These are phyloP conservation scores for Tiaroga cobitis DNA, from an alignment of 2,797 vertebrate genomes.

Conservation along the genomic window DNA sequence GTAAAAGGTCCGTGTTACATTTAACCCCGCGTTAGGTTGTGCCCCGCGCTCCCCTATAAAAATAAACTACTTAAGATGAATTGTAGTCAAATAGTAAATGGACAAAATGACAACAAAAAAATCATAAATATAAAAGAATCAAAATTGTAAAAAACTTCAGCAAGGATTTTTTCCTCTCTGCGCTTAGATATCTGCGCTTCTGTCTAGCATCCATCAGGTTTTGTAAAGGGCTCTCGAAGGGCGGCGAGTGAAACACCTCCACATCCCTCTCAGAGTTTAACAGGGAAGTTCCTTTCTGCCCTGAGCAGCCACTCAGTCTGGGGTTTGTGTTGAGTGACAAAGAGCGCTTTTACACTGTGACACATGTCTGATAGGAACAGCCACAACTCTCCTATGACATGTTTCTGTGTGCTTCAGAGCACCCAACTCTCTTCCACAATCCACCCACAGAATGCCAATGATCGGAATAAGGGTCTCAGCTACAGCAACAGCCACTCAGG, in stretches of 20 bases:
- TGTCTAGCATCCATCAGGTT: constrained; percentile 30
- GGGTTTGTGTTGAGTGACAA: constrained; percentile 55
- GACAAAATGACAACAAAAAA: not conserved
- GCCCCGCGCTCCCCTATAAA: too few relatives aligned
- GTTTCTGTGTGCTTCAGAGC: constrained; percentile 75
- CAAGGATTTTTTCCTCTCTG: not conserved
- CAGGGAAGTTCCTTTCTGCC: constrained; percentile 32
- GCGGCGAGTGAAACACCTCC: constrained; percentile 40
- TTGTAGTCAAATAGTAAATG: too few relatives aligned
- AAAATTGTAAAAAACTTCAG: not conserved
- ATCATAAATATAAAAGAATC: not conserved
- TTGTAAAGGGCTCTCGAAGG: constrained; percentile 26
- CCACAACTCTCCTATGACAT: constrained; percentile 66
- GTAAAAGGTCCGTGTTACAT: too few relatives aligned
- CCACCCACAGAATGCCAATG: constrained; percentile 78
- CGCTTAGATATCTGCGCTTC: not conserved
- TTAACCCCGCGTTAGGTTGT: too few relatives aligned
- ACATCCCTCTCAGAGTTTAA: constrained; percentile 45
- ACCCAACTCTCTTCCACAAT: constrained; percentile 70
- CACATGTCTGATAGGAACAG: constrained; percentile 74
- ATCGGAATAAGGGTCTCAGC: constrained; percentile 63
- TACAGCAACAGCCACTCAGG: constrained; percentile 73
- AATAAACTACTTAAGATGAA: not conserved
- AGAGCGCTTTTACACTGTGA: constrained; percentile 68
- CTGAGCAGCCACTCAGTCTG: constrained; percentile 42